These are phyloP conservation scores for Agrotis exclamationis DNA, from an alignment of 2,888 invertebrate species.

Conservation along the genomic window DNA sequence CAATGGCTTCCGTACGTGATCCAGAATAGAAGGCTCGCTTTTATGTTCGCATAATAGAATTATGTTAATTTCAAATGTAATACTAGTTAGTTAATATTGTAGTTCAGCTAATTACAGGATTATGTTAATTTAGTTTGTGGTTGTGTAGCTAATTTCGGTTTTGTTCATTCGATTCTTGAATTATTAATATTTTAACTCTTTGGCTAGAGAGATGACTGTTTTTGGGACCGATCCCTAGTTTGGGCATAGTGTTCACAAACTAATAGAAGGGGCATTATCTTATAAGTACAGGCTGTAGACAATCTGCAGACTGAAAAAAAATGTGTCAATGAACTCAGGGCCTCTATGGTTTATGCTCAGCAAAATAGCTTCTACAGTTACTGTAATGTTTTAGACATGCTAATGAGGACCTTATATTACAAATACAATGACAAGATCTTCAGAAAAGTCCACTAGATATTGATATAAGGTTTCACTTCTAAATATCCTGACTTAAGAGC, in stretches of 20 bases:
- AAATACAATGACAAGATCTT: no score
- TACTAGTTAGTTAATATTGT: slow-evolving; percentile 4
- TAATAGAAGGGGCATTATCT: not conserved
- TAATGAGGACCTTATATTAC: no score
- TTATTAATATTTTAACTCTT: not conserved
- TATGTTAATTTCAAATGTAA: slow-evolving; percentile 41
- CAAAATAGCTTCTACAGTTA: no score
- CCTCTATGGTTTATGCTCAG: no score
- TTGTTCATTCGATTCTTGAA: slow-evolving; percentile 13
- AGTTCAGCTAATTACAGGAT: slow-evolving; percentile 23
- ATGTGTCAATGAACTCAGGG: no score
- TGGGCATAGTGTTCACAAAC: not conserved
- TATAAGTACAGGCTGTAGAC: no score
- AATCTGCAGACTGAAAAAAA: no score
- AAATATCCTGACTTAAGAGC: no score
- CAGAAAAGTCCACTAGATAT: no score
- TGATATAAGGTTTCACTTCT: no score
- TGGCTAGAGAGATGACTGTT: not conserved
- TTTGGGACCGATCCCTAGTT: not conserved
- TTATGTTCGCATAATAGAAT: slow-evolving; percentile 34
- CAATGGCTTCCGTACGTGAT: slow-evolving; percentile 59
- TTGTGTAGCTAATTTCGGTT: slow-evolving; percentile 12
- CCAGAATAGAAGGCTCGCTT: slow-evolving; percentile 45
- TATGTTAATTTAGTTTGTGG: slow-evolving; percentile 39
- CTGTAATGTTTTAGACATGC: no score